Percentiles rank a stretch among this genome's conserved stretches.
Conservation (phyloP, 2,888 invertebrate genomes). For the Lasioglossum figueresi region DNA sequence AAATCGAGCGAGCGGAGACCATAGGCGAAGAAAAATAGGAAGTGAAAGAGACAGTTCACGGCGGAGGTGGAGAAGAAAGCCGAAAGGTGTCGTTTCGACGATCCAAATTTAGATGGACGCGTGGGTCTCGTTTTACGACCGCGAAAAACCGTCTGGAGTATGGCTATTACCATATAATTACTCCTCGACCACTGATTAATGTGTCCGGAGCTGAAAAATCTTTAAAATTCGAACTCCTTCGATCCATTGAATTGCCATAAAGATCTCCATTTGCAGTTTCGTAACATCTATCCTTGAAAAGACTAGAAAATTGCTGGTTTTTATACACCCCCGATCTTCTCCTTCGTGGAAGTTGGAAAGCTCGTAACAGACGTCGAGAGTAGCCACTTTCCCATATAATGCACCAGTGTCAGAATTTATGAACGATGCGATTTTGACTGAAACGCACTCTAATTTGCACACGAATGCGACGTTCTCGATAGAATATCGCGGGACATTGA, state of each 20-base stretch:
- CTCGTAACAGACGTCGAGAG: background rate
- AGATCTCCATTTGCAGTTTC: too few relatives aligned
- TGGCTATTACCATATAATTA: conserved; percentile 27
- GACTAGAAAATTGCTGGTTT: background rate
- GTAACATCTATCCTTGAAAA: background rate
- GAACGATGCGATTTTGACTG: background rate
- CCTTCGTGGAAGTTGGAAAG: background rate
- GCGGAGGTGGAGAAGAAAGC: conserved; percentile 7
- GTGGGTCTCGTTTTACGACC: conserved; percentile 29
- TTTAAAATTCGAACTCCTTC: background rate
- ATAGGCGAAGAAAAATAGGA: conserved; percentile 16
- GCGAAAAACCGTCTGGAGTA: conserved; percentile 1
- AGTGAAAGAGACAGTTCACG: background rate
- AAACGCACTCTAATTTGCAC: background rate
- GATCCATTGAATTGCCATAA: too few relatives aligned
- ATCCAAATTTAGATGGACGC: conserved; percentile 51
- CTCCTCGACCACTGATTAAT: conserved; percentile 16
- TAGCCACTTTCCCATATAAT: background rate
- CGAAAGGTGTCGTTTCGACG: conserved; percentile 20
- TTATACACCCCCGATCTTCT: background rate
- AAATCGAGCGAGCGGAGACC: conserved; percentile 22
- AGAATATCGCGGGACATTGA: background rate
- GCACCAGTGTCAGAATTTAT: background rate
- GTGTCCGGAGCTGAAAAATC: background rate
- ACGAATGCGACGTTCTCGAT: background rate